Evolutionary conservation across 2,888 invertebrate species (phyloP).

Genomic region (Dicranocentrus wangi): DNA sequence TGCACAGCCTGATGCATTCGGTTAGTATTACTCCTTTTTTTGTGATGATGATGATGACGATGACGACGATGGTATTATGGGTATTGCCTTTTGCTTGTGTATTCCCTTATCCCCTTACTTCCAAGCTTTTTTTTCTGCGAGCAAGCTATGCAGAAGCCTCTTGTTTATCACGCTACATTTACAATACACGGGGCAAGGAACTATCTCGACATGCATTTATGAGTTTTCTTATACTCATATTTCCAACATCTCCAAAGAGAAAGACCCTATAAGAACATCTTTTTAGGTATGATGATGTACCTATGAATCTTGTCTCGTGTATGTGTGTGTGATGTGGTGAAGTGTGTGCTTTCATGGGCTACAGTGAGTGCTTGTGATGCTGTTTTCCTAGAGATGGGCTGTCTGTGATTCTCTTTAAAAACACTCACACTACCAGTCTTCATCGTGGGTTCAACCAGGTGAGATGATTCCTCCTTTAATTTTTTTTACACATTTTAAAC

Average conservation of each 20-base stretch:
- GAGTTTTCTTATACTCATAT: background rate
- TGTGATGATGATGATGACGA: too few relatives aligned
- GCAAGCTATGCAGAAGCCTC: too few relatives aligned
- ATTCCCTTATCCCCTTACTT: too few relatives aligned
- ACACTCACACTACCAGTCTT: constrained; percentile 50
- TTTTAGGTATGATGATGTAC: constrained; percentile 1
- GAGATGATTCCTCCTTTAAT: constrained; percentile 57
- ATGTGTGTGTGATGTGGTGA: constrained; percentile 16
- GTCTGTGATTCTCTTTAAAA: constrained; percentile 24
- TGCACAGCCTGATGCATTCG: too few relatives aligned
- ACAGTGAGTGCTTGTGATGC: constrained; percentile 28
- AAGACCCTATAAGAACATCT: background rate
- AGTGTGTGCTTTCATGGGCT: background rate
- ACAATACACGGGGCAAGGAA: constrained; percentile 46
- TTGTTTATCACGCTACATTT: constrained; percentile 30
- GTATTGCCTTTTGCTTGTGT: too few relatives aligned
- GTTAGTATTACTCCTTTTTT: too few relatives aligned
- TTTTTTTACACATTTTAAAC: background rate
- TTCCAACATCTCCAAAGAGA: too few relatives aligned
- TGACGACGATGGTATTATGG: too few relatives aligned
- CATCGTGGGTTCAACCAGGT: constrained; percentile 62
- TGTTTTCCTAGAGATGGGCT: constrained; percentile 22
- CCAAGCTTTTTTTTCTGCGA: too few relatives aligned
- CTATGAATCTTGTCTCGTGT: constrained; percentile 50
- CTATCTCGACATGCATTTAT: constrained; percentile 9